phyloP scores from a whole-genome alignment of 2,888 invertebrate species.

The Leucoma salicis region DNA sequence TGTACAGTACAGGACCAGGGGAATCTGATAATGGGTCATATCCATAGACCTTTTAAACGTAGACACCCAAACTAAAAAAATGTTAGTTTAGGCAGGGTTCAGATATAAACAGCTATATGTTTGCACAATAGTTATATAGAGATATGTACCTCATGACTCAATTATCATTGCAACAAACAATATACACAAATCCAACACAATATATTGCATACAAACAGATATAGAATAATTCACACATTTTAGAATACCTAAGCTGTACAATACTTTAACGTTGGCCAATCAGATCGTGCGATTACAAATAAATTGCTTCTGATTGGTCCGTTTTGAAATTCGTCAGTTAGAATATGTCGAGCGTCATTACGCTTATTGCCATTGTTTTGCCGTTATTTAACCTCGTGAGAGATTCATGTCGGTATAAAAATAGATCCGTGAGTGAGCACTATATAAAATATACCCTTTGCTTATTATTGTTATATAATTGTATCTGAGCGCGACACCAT shows the following conservation, averaged over 20 bases:
- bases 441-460: conserved; percentile 54
- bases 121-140: not conserved
- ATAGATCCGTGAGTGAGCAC: conserved; percentile 59
- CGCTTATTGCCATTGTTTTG: conserved; percentile 39
- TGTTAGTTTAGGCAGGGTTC: not conserved
- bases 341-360: conserved; percentile 29
- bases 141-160: too few species aligned
- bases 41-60: not conserved
- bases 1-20: not conserved
- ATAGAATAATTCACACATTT: conserved; percentile 20
- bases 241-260: conserved; percentile 24
- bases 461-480: conserved; percentile 1
- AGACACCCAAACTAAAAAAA: not conserved
- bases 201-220: conserved; percentile 17
- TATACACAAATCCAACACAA: conserved; percentile 1
- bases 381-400: conserved; percentile 33
- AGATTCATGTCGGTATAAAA: conserved; percentile 66
- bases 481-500: conserved; percentile 7
- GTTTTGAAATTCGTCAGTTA: conserved; percentile 11
- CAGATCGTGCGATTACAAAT: conserved; percentile 11
- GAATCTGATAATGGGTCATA: not conserved
- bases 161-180: not conserved
- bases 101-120: not conserved
- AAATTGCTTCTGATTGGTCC: conserved; percentile 9
- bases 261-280: conserved; percentile 10